phyloP scores from a whole-genome alignment of 2,888 invertebrate species.

The Thera britannica region DNA sequence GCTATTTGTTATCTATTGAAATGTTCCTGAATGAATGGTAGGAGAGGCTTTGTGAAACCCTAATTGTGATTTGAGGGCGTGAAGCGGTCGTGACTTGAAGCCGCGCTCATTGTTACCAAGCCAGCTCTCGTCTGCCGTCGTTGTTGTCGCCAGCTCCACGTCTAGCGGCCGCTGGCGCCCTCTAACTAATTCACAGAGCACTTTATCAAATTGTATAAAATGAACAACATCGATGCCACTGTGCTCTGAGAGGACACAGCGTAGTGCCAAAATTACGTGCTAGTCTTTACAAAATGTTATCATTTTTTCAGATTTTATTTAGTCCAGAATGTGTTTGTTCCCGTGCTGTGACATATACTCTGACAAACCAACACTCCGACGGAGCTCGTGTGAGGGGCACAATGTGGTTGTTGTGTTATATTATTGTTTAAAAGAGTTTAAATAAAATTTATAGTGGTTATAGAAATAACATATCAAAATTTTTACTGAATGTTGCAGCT shows the following conservation, averaged over 20 bases:
- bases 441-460: conserved; percentile 39
- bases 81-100: conserved; percentile 20
- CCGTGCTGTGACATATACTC: conserved; percentile 80
- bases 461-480: conserved; percentile 44
- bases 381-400: conserved; percentile 55
- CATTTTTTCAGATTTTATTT: conserved; percentile 84
- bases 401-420: conserved; percentile 64
- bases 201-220: conserved; percentile 60
- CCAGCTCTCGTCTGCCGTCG: conserved; percentile 21
- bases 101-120: conserved; percentile 28
- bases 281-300: conserved; percentile 83
- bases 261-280: conserved; percentile 84
- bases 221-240: conserved; percentile 80
- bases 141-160: conserved; percentile 29
- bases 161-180: conserved; percentile 35
- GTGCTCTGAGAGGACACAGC: conserved; percentile 71
- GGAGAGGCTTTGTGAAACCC: conserved; percentile 68
- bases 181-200: conserved; percentile 67
- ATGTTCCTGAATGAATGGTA: conserved; percentile 62
- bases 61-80: conserved; percentile 45
- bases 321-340: conserved; percentile 84
- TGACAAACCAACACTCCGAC: conserved; percentile 79
- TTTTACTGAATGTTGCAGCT: conserved; percentile 37
- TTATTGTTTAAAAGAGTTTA: conserved; percentile 46
- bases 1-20: conserved; percentile 61